Evolutionary conservation across 2,888 invertebrate genomes (phyloP).

Genomic region (Trachelus troglodyta): DNA sequence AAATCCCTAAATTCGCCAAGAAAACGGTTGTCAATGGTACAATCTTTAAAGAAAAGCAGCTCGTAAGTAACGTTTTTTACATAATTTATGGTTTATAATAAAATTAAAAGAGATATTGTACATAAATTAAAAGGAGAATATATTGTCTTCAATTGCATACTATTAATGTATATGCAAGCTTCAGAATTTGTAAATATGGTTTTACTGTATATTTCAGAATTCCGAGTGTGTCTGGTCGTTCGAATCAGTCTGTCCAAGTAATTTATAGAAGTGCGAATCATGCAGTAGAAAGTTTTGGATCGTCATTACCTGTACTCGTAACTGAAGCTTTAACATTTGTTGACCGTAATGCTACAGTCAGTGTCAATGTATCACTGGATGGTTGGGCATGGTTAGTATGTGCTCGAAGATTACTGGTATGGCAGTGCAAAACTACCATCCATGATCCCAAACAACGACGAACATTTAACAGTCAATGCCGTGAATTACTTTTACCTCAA

Average conservation of each 20-base stretch:
- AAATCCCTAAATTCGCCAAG: slow-evolving; percentile 54
- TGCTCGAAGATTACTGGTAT: slow-evolving; percentile 85
- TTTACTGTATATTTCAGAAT: slow-evolving; percentile 60
- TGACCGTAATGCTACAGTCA: slow-evolving; percentile 73
- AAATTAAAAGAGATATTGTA: not conserved
- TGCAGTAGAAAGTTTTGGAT: slow-evolving; percentile 83
- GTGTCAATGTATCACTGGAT: slow-evolving; percentile 74
- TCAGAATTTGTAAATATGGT: too few relatives aligned
- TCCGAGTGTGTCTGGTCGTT: slow-evolving; percentile 72
- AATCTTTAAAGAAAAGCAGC: slow-evolving; percentile 57
- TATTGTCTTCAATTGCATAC: too few relatives aligned
- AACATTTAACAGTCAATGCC: slow-evolving; percentile 75
- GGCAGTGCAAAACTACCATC: slow-evolving; percentile 77
- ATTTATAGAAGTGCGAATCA: slow-evolving; percentile 81
- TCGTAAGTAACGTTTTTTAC: slow-evolving; percentile 47
- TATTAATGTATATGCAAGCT: too few relatives aligned
- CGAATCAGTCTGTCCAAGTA: slow-evolving; percentile 78
- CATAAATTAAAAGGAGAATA: not conserved
- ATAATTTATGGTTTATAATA: not conserved
- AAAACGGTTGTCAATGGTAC: slow-evolving; percentile 58
- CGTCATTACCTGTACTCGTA: slow-evolving; percentile 86
- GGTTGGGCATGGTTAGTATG: slow-evolving; percentile 90
- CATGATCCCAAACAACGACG: slow-evolving; percentile 60
- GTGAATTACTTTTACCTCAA: slow-evolving; percentile 89
- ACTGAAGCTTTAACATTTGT: slow-evolving; percentile 89